Conservation (phyloP, 2,888 invertebrate species). For the Diarsia mendica region DNA sequence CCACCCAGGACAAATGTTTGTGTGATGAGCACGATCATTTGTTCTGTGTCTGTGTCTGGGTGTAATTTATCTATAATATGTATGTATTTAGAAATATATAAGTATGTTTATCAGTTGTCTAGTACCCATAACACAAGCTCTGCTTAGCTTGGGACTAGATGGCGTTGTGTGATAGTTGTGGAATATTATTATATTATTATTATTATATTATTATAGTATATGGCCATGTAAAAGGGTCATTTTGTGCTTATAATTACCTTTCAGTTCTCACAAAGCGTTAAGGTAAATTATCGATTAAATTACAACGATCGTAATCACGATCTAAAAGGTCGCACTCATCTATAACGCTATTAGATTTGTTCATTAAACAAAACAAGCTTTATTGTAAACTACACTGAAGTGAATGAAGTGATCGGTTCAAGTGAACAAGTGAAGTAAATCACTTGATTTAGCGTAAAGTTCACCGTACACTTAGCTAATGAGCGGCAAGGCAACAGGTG, state of each 20-base stretch:
- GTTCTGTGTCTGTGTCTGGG: too few species aligned
- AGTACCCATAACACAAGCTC: too few species aligned
- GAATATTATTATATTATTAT: too few species aligned
- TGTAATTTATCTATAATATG: too few species aligned
- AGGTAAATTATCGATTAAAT: neutral
- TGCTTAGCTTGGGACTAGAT: too few species aligned
- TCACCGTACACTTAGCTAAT: conserved; percentile 23
- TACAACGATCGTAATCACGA: conserved; percentile 8
- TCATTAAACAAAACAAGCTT: neutral
- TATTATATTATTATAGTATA: too few species aligned
- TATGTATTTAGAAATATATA: too few species aligned
- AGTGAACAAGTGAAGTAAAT: conserved; percentile 6
- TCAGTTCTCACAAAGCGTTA: neutral
- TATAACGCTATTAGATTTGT: neutral
- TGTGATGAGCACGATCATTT: too few species aligned
- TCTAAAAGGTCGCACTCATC: neutral
- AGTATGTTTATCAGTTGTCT: too few species aligned
- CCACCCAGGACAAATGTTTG: too few species aligned
- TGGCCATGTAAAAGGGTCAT: too few species aligned
- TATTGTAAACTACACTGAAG: conserved; percentile 1
- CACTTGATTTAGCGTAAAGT: conserved; percentile 14
- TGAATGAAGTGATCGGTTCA: conserved; percentile 9
- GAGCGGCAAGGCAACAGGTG: conserved; percentile 19
- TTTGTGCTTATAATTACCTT: neutral
- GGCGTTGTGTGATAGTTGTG: too few species aligned